Evolutionary conservation across 2,797 vertebrate genomes (phyloP), one percentile per base, ranked within the genome.

Genomic region (Selene dorsalis): DNA sequence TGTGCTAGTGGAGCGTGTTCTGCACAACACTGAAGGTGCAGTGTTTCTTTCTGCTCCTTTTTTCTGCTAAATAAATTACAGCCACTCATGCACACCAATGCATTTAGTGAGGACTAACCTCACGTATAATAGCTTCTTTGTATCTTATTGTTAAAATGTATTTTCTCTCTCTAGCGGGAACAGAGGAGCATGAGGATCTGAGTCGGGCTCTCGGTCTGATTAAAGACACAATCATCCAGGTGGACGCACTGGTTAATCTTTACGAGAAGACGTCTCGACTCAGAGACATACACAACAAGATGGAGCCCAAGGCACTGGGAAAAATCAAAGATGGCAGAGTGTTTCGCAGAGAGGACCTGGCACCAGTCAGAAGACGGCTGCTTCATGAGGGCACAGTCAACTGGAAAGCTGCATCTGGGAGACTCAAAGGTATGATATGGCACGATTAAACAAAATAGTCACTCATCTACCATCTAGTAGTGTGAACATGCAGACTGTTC

Each of bases 11-110:
- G 97, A 99, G 61, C 95, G 97, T 0, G 95, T 99, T 56, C 90
- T 99, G 20, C 96, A 96, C 75, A 97, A 99, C 85, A 98, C 97
- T 1, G 95, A 97, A 96, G 98, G 98, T 99, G 65, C 7, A 60
- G 28, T 65, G 1, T 35, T 35, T 35, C 1, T 7, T 8, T 35
- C 7, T 35, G 32, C 32, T 35, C 32, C 32, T 35, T 35, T 63
- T 18, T 70, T 41, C n/a, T 39, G 7, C 22, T 41, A 7, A 43
- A 66, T 45, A 38, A 52, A 61, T 48, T 7, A 3, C 1, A 48
- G 9, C 28, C 12, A 20, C 2, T 9, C 2, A 2, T 30, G 0
- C 68, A 12, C 2, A 57, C 6, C 6, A 12, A 32, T 66, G 1
- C 52, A 26, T 35, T 55, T 26, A 67, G 12, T 13, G 9, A 55